Evolutionary conservation across 1,140 invertebrate species (phyloP), one percentile per base, ranked within the genome.

Genomic region (Drosophila takahashii): DNA sequence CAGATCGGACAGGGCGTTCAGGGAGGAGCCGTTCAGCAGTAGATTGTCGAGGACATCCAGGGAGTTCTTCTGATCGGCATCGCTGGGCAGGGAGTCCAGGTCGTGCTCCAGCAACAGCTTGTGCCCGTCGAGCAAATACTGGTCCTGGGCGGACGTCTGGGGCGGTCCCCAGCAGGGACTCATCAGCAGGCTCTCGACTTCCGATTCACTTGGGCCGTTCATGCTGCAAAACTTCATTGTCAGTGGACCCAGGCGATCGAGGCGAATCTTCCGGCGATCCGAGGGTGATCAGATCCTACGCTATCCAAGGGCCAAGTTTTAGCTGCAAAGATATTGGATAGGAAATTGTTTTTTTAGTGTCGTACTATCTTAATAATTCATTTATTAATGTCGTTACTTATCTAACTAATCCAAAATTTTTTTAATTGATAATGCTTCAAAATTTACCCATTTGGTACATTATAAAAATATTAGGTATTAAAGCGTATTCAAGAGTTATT

Each of bases 1-100:
- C 48, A 97, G 93, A 83, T 97, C 97, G 4, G 96, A 96, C 37
- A 97, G 93, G 11, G 93, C 93, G 70, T 93, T 94, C 50, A 93
- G 89, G 2, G 93, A 93, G 50, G 94, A 93, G 7, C 94, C 93
- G 45, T 93, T 94, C 51, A 96, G 91, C 29, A 95, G 86, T 36
- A 96, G 93, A 70, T 95, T 95, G 89, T 96, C 95, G 45, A 95
- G 92, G 15, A 93, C 93, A 74, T 95, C 94, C 84, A 95, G 93
- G 0, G 93, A 93, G 42, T 92, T 92, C 90, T 95, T 95, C 56
- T 92, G 92, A 18, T 93, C 92, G 7, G 90, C 83, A 52, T 92
- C 92, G 47, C 86, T 86, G 13, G 92, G 92, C 58, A 92, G 66
- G 18, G 91, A 92, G 60, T 92, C 92, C 32, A 92, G 67, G 44